Conservation (phyloP, 2,888 invertebrate genomes). For the Mayetiola destructor region DNA sequence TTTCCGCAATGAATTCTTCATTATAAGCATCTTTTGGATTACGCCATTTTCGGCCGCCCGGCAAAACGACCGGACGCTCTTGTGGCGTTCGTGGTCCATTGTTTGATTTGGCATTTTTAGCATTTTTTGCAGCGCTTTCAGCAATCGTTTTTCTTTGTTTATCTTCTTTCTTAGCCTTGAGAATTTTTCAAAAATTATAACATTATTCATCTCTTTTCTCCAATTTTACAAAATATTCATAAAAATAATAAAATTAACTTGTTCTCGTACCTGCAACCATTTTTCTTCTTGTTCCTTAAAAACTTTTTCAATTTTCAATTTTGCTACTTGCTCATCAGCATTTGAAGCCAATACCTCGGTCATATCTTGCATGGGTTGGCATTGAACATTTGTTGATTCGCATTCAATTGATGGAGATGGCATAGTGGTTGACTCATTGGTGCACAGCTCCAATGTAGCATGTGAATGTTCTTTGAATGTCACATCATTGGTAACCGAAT, state of each 20-base stretch:
- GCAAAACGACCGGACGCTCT: constrained; percentile 56
- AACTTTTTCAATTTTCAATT: constrained; percentile 14
- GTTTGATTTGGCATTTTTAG: neutral
- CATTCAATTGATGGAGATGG: neutral
- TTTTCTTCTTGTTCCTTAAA: constrained; percentile 9
- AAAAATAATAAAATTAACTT: neutral
- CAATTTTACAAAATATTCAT: neutral
- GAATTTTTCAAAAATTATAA: neutral
- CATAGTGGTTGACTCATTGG: neutral
- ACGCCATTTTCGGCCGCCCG: constrained; percentile 64
- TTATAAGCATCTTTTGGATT: constrained; percentile 78
- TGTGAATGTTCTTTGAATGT: no score
- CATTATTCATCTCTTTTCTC: neutral
- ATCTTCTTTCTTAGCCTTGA: neutral
- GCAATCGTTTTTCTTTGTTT: no score
- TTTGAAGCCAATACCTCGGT: neutral
- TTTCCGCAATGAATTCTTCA: constrained; percentile 76
- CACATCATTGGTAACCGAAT: neutral
- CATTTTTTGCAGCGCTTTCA: no score
- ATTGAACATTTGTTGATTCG: neutral
- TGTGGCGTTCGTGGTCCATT: constrained; percentile 45
- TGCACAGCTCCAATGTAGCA: no score
- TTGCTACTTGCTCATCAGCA: constrained; percentile 6
- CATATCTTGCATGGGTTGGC: neutral
- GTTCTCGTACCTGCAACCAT: constrained; percentile 14